Percentiles rank a stretch among this genome's conserved stretches.
These are phyloP conservation scores for Lutjanus campechanus DNA, from an alignment of 2,797 vertebrate species.

Conservation along the genomic window DNA sequence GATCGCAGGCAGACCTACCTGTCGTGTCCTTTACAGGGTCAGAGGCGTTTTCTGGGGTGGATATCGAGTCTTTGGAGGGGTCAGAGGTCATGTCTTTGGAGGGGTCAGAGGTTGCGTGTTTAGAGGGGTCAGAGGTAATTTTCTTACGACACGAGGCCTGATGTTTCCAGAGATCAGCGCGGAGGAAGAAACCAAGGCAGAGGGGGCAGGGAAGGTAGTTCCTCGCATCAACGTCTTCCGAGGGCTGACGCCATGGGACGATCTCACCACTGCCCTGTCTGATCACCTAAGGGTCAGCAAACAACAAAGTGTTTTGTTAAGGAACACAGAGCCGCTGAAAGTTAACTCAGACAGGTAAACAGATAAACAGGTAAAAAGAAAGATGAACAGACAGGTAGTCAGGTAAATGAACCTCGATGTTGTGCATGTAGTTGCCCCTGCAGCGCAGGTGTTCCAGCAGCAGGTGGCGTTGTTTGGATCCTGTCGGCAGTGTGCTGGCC, in stretches of 20 bases:
- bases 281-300: conserved; percentile 62
- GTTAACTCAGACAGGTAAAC: background rate
- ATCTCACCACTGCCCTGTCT: conserved; percentile 67
- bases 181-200: conserved; percentile 73
- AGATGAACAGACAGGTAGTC: background rate
- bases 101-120: conserved; percentile 2
- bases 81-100: conserved; percentile 1
- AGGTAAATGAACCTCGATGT: conserved; percentile 64
- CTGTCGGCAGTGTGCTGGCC: conserved; percentile 35
- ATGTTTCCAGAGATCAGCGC: conserved; percentile 76
- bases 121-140: conserved; percentile 37
- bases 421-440: conserved; percentile 74
- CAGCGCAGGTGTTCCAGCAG: conserved; percentile 74
- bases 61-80: background rate
- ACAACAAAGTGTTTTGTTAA: too few species aligned
- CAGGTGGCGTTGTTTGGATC: conserved; percentile 72
- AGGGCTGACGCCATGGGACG: conserved; percentile 70
- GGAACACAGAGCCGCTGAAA: too few species aligned
- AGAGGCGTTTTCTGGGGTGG: background rate
- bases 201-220: conserved; percentile 73
- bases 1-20: background rate
- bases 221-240: conserved; percentile 66
- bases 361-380: background rate
- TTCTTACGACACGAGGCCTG: conserved; percentile 70
- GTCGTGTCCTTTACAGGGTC: background rate